Base-by-base conservation (phyloP, 2,888 invertebrate genomes). In the Melanotus villosus region DNA sequence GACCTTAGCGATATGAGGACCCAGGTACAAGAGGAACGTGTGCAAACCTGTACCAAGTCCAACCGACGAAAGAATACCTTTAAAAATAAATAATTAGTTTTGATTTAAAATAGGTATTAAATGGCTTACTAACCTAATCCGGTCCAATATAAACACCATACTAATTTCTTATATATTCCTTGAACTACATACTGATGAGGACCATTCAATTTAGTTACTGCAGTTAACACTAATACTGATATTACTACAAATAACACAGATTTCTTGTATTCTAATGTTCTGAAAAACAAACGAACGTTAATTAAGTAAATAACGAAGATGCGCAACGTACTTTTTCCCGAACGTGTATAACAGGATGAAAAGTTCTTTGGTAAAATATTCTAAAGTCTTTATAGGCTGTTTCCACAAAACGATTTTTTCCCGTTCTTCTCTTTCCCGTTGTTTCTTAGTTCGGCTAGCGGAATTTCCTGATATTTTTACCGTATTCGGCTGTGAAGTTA, bases 1-100 rank as follows among this genome's bases (percentile, higher is more conserved):
- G 43, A 99, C 99, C 65, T 95, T 90, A 66, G 99, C 99, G 86
- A 99, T 99, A 83, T 99, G 98, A 26, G 99, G 99, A n/a, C 99
- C 99, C 81, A 99, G 87, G 86, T 99, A 99, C 70, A 99, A 88
- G 58, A 99, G 89, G 88, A 99, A 99, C 69, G 99, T 99, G 85
- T 99, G 99, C 62, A 99, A 89, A 0, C 99, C 99, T 0, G 99
- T 98, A 38, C 99, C 99, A 59, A 99, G 89, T 0, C 99, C 99
- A 64, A 99, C 97, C 0, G 98, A 98, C 38, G 98, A 99, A 75
- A 99, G 89, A 36, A 99, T 93, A 12, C 99, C 99, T 83, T 68
- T 62, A 80, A 80, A 68, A 60, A 32, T n/a, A 47, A 18, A 19
- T 18, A 43, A 12, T 43, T 16, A 1, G n/a, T n/a, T n/a, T n/a